Evolutionary conservation across 2,888 invertebrate species (phyloP), one percentile per base, ranked within the genome.

Genomic region (Melinaea menophilus): DNA sequence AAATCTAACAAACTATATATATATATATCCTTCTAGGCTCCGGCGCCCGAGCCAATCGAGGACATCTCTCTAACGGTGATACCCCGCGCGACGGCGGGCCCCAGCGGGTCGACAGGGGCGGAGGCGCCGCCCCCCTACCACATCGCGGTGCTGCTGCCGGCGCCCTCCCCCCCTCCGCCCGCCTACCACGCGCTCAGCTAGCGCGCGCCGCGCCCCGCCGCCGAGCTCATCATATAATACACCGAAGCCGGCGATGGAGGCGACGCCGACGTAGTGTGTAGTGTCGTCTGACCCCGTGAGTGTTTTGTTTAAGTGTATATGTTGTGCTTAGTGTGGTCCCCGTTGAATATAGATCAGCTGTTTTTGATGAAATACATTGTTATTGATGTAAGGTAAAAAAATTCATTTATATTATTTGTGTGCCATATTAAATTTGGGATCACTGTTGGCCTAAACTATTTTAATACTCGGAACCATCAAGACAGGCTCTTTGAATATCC

Each of bases 101-200:
- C 82, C 61, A 84, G 90, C 73, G 91, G 92, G 61, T 93, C 95
- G 34, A 63, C 60, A 62, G 70, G 46, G 12, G 68, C 82, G 57
- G 86, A 91, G 73, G 91, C 93, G 56, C 93, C 95, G 31, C 96
- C 96, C n/a, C 95, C 96, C 9, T 96, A 96, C 90, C 95, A 95
- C 88, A 95, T 95, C 86, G 95, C 96, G 51, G 94, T 96, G 75
- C 87, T 95, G 72, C 92, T 95, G 77, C 95, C 95, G 47, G 81
- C 80, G 63, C 72, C 77, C 5, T 73, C 76, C 13, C 57, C 71
- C 91, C 94, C 69, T 93, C 82, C 92, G 92, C 58, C 93, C 94
- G 94, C 95, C 68, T 95, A 95, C 81, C 95, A 94, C 78, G 94
- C 94, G 74, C 92, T 95, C 81, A 94, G 93, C 88, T 94, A 93